Percentiles rank a stretch among this genome's conserved stretches.
These are phyloP conservation scores for Agelas oroides DNA, from an alignment of 37 sponge, comb jelly and placozoan species.

Conservation along the genomic window DNA sequence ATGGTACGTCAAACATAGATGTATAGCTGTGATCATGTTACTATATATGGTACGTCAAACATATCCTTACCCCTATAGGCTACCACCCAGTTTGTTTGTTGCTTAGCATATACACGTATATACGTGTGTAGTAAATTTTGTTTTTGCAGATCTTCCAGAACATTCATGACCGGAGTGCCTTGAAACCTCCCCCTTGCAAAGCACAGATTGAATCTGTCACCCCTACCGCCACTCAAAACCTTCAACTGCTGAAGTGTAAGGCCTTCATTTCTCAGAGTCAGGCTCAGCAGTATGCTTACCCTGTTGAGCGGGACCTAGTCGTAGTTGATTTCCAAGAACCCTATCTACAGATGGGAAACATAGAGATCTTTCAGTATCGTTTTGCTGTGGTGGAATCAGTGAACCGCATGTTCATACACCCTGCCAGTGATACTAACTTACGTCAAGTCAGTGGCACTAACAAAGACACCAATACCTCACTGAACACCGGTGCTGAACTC, in stretches of 20 bases:
- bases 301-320: conserved; percentile 47
- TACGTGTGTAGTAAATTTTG: too few relatives aligned
- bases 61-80: too few relatives aligned
- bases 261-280: neutral
- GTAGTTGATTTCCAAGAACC: neutral
- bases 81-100: too few relatives aligned
- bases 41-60: too few relatives aligned
- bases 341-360: neutral
- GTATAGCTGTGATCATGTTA: too few relatives aligned
- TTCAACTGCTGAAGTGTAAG: conserved; percentile 25
- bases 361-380: neutral
- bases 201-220: conserved; percentile 1
- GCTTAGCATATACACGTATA: too few relatives aligned
- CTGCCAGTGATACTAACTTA: too few relatives aligned
- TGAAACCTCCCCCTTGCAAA: conserved; percentile 16
- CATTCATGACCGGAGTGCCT: neutral
- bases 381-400: conserved; percentile 1
- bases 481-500: conserved; percentile 9
- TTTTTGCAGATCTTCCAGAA: neutral
- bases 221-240: neutral
- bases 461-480: too few relatives aligned
- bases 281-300: conserved; percentile 26
- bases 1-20: too few relatives aligned
- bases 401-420: neutral
- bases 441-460: too few relatives aligned